These are phyloP conservation scores for Xenentodon cancila DNA, from an alignment of 2,797 vertebrate genomes.

Conservation along the genomic window DNA sequence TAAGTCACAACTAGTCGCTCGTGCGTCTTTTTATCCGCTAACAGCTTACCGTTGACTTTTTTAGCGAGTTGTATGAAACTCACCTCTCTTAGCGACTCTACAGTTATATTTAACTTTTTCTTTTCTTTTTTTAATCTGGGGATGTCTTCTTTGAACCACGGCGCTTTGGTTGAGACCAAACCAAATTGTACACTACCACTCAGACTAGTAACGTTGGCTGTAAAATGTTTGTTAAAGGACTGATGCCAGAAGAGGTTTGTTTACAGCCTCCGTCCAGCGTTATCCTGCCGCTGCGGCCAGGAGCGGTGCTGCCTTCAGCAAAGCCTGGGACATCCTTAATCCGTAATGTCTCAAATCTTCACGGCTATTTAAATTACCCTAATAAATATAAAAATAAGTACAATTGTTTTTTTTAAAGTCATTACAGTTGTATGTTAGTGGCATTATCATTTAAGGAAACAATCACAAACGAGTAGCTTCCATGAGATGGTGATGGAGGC, in stretches of 20 bases:
- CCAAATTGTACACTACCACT: accelerated
- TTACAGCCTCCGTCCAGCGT: conserved; percentile 49
- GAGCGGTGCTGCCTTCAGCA: conserved; percentile 43
- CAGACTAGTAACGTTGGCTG: background rate
- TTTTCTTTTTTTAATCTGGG: background rate
- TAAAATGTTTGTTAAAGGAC: conserved; percentile 17
- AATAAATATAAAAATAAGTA: background rate
- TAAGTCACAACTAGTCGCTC: conserved; percentile 4
- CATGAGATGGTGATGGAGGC: no score
- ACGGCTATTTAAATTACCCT: background rate
- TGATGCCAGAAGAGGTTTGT: conserved; percentile 52
- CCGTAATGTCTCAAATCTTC: background rate
- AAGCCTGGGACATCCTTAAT: background rate
- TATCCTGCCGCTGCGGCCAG: conserved; percentile 23
- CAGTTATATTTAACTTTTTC: conserved; percentile 16
- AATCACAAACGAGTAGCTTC: no score
- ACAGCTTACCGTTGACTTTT: conserved; percentile 56
- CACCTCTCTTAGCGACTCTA: conserved; percentile 46
- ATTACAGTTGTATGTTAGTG: background rate
- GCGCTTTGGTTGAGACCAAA: background rate
- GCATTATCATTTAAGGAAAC: background rate
- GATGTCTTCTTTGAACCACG: background rate
- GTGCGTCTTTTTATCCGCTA: conserved; percentile 39
- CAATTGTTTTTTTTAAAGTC: background rate
- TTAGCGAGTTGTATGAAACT: conserved; percentile 58